Evolutionary conservation across 2,888 invertebrate species (phyloP), one percentile per base, ranked within the genome.

Genomic region (Melipona bicolor): DNA sequence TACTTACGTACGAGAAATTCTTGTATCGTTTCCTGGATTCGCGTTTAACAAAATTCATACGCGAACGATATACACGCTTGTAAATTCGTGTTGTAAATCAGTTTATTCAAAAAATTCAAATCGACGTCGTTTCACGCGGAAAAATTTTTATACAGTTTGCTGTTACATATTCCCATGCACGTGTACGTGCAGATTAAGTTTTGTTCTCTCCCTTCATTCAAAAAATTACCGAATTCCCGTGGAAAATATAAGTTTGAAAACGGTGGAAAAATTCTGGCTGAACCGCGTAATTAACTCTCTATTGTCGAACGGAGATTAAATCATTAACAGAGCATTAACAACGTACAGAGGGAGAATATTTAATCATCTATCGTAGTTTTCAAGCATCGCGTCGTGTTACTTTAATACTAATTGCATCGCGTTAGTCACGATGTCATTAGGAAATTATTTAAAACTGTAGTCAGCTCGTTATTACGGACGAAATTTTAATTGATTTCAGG

Each of bases 31-130:
- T 49, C 27, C 5, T 50, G 6, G 19, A 27, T 27, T 6, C 9
- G 43, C 43, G 43, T 9, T 43, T 43, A 43, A 43, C 4, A 32
- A 50, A 24, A 54, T 68, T 69, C 27, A 13, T 50, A 24, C 36
- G 64, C 19, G 75, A 49, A 24, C 9, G 32, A 32, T 59, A 64
- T 6, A 62, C 32, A 54, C 17, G 21, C 17, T 32, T 24, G 49
- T 24, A 21, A 24, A 52, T 65, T 61, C 62, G 64, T 43, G 59
- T 27, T 59, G 71, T 21, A 27, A 32, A 81, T 69, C 52, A 81
- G 71, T 75, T 81, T 75, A 21, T 27, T 65, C 54, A 36, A 43
- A 68, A 36, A 68, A 65, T 74, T 64, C 61, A 43, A 67, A 70
- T 43, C 65, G 24, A 36, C 71, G 4, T 36, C 68, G 64, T 43